Evolutionary conservation across 2,888 invertebrate species (phyloP).

Genomic region (Callyntrura sp.): DNA sequence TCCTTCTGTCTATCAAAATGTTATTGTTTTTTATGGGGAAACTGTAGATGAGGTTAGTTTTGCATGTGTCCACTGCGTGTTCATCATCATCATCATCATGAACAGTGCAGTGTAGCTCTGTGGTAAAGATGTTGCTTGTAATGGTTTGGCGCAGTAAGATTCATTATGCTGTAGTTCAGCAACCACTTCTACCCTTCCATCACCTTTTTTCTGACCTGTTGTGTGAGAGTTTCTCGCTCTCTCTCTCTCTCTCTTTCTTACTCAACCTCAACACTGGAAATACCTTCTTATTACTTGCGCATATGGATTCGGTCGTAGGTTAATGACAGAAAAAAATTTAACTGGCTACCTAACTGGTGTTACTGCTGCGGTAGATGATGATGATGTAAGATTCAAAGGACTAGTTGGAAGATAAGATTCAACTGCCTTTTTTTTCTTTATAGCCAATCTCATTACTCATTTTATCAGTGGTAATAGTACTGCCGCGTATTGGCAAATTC

Average conservation of each 20-base stretch:
- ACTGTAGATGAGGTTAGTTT: constrained; percentile 41
- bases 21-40: constrained; percentile 50
- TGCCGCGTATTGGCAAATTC: not conserved
- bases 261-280: too few species aligned
- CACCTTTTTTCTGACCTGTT: not conserved
- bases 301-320: not conserved
- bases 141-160: not conserved
- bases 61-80: constrained; percentile 76
- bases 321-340: constrained; percentile 29
- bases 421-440: constrained; percentile 30
- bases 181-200: constrained; percentile 26
- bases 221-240: constrained; percentile 18
- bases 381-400: constrained; percentile 49
- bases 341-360: not conserved
- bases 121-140: not conserved
- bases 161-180: constrained; percentile 1
- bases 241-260: not conserved
- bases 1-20: constrained; percentile 5
- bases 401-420: constrained; percentile 2
- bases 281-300: constrained; percentile 19
- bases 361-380: not conserved
- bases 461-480: not conserved
- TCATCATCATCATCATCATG: constrained; percentile 28
- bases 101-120: not conserved
- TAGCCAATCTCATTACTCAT: not conserved